Evolutionary conservation across 2,888 invertebrate genomes (phyloP).

Genomic region (Cheilosia urbana): DNA sequence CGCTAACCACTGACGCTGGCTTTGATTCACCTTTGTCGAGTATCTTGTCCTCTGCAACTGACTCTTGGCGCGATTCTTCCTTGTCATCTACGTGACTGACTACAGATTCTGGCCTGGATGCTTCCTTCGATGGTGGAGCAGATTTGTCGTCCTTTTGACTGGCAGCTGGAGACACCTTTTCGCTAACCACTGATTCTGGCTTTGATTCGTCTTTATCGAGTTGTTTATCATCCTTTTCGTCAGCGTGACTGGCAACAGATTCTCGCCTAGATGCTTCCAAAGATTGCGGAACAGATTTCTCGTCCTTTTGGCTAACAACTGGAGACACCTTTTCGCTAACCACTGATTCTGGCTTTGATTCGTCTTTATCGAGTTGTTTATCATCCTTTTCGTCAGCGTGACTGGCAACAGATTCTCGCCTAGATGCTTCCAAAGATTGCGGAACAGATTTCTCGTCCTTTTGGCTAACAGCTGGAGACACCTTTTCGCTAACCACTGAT

Average conservation of each 20-base stretch:
- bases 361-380: neutral
- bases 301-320: too few species aligned
- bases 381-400: neutral
- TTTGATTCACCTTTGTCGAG: conserved; percentile 77
- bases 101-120: conserved; percentile 75
- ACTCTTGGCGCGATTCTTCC: too few species aligned
- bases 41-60: conserved; percentile 13
- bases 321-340: too few species aligned
- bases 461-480: too few species aligned
- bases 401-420: conserved; percentile 70
- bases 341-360: conserved; percentile 1
- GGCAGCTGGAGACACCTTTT: conserved; percentile 68
- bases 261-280: too few species aligned
- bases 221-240: too few species aligned
- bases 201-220: conserved; percentile 60
- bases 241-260: too few species aligned
- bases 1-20: conserved; percentile 17
- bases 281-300: too few species aligned
- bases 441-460: too few species aligned
- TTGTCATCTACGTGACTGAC: conserved; percentile 27
- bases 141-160: conserved; percentile 67
- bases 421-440: conserved; percentile 72
- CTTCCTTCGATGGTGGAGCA: conserved; percentile 49
- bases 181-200: conserved; percentile 3
- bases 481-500: too few species aligned